Percentiles rank a stretch among this genome's conserved stretches.
Conservation (phyloP, 1,140 invertebrate genomes). For the Zaprionus tsacasi region DNA sequence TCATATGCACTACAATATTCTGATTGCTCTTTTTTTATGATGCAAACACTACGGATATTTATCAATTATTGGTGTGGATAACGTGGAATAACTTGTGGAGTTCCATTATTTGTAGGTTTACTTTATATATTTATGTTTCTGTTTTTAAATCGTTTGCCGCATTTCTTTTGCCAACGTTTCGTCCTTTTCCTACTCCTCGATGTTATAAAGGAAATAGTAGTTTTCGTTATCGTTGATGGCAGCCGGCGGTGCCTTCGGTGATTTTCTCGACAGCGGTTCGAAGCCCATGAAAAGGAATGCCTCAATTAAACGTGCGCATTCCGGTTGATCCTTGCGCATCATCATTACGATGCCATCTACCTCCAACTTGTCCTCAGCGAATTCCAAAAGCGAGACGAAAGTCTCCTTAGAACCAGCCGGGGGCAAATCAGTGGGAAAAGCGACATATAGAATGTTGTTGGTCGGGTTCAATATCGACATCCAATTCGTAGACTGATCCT, state of each 20-base stretch:
- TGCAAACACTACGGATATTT: slow-evolving; percentile 22
- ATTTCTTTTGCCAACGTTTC: slow-evolving; percentile 35
- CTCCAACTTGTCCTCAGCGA: slow-evolving; percentile 95
- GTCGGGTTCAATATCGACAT: slow-evolving; percentile 90
- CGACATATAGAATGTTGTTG: slow-evolving; percentile 92
- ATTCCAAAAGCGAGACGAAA: slow-evolving; percentile 96
- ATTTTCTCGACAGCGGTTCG: slow-evolving; percentile 92
- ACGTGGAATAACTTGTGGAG: slow-evolving; percentile 31
- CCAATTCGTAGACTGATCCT: slow-evolving; percentile 91
- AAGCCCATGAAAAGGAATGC: slow-evolving; percentile 99
- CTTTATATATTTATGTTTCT: slow-evolving; percentile 24
- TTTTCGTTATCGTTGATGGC: slow-evolving; percentile 83
- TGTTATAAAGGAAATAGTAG: slow-evolving; percentile 80
- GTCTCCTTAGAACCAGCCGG: slow-evolving; percentile 96
- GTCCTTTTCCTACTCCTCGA: slow-evolving; percentile 74
- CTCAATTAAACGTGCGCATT: slow-evolving; percentile 93
- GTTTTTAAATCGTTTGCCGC: slow-evolving; percentile 50
- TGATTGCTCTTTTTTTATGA: slow-evolving; percentile 15
- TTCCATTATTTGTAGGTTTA: slow-evolving; percentile 8
- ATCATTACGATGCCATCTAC: slow-evolving; percentile 89
- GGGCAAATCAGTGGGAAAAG: slow-evolving; percentile 92
- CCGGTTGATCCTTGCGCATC: slow-evolving; percentile 92
- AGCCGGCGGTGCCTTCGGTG: slow-evolving; percentile 88
- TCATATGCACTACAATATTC: slow-evolving; percentile 25
- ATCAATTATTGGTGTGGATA: slow-evolving; percentile 35